Evolutionary conservation across 35 echinoderm and acorn worm species (phyloP), one percentile per base, ranked within the genome.

Genomic region (Lytechinus pictus): DNA sequence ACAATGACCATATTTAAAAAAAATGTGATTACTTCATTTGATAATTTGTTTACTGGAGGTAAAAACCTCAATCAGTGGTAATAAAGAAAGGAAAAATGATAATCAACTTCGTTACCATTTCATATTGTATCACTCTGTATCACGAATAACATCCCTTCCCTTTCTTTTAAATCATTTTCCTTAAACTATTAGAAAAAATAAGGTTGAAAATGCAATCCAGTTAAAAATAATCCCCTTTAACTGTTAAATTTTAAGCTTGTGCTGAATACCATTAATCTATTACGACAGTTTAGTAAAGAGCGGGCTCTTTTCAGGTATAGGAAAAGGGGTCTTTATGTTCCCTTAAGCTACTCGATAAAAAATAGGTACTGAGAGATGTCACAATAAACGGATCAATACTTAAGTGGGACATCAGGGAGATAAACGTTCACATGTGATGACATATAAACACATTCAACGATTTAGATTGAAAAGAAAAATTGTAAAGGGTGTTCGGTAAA

Each of bases 311-410:
- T n/a, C 66, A 79, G 19, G 16, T 24, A 79, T 1, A 79, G 66
- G 66, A 79, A 79, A 79, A 2, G 66, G 16, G 66, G 66, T 79
- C 66, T 79, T 79, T 79, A 79, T 79, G 66, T 79, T 79, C 66
- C 16, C 66, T 60, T 24, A 79, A 79, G 66, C 66, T 79, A 79
- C 66, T 7, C 66, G 66, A 79, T 79, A 79, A 79, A 44, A 79
- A 79, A 79, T n/a, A 79, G 66, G 19, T 79, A 79, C n/a, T 24
- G 66, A 79, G 66, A n/a, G 66, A 79, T 79, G 66, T 79, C 66
- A 79, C 66, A 79, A 79, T 79, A 79, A 79, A 79, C 66, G 66
- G 66, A 79, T 79, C 66, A n/a, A 79, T 79, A 79, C 66, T 79
- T 24, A 79, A 79, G 66, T 79, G 66, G 66, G 66, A 79, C 66